Evolutionary conservation across 2,797 vertebrate species (phyloP).

Genomic region (Hypotaenidia philippensis): DNA sequence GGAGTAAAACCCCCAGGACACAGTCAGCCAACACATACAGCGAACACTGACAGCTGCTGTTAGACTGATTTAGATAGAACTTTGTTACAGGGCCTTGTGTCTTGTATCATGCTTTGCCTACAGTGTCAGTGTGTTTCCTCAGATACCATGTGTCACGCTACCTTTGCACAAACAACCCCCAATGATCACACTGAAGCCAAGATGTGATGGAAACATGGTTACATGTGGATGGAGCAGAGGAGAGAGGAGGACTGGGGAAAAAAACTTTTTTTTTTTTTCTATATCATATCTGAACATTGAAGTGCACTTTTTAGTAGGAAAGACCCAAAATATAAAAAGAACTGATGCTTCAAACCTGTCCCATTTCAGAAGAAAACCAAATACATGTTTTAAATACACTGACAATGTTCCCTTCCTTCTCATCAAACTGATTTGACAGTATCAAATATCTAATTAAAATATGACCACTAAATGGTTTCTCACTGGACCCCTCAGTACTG

Average conservation of each 20-base stretch:
- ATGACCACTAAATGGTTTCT: slow-evolving; percentile 36
- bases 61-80: neutral
- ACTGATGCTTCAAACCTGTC: neutral
- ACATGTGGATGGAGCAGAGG: neutral
- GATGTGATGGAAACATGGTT: neutral
- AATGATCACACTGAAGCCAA: neutral
- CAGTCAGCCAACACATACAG: neutral
- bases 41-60: neutral
- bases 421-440: slow-evolving; percentile 32
- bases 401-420: slow-evolving; percentile 29
- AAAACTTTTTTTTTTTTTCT: rapidly evolving
- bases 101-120: neutral
- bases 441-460: slow-evolving; percentile 62
- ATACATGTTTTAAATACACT: neutral
- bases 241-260: neutral
- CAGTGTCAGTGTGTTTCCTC: neutral
- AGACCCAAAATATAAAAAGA: neutral
- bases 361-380: slow-evolving; percentile 22
- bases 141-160: neutral
- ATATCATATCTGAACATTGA: neutral
- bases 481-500: neutral
- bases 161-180: neutral
- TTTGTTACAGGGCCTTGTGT: neutral
- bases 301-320: neutral
- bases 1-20: neutral